A percentile compares a stretch with the other conserved stretches of the same genome.
phyloP scores from a whole-genome alignment of 2,888 invertebrate species.

The Cerastoderma edule region DNA sequence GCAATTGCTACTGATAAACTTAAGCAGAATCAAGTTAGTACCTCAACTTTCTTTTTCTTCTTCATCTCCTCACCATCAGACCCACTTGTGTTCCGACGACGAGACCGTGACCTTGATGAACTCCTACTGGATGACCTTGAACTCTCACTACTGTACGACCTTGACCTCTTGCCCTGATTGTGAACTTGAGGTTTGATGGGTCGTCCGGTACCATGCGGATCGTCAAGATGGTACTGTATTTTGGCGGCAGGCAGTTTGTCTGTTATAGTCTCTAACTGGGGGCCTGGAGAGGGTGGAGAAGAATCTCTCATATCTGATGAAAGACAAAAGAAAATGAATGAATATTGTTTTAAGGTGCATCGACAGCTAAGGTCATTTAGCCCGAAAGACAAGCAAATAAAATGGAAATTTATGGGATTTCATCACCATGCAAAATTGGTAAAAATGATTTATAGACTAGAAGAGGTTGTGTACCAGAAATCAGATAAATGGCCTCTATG shows the following conservation, averaged over 20 bases:
- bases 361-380: background rate
- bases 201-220: conserved; percentile 60
- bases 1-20: too few species aligned
- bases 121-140: conserved; percentile 52
- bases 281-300: conserved; percentile 4
- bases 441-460: too few species aligned
- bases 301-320: conserved; percentile 15
- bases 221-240: conserved; percentile 74
- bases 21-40: conserved; percentile 30
- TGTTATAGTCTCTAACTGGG: conserved; percentile 25
- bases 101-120: conserved; percentile 59
- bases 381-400: too few species aligned
- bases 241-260: conserved; percentile 53
- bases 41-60: conserved; percentile 73
- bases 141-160: conserved; percentile 54
- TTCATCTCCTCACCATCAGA: conserved; percentile 62
- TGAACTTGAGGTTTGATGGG: conserved; percentile 57
- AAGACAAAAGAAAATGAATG: background rate
- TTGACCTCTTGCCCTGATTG: conserved; percentile 44
- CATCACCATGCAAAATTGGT: too few species aligned
- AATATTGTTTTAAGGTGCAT: too few species aligned
- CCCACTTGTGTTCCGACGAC: conserved; percentile 42
- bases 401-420: too few species aligned
- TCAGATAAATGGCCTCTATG: too few species aligned
- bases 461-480: too few species aligned